phyloP scores from a whole-genome alignment of 2,888 invertebrate genomes.

The Pseudococcus longispinus region DNA sequence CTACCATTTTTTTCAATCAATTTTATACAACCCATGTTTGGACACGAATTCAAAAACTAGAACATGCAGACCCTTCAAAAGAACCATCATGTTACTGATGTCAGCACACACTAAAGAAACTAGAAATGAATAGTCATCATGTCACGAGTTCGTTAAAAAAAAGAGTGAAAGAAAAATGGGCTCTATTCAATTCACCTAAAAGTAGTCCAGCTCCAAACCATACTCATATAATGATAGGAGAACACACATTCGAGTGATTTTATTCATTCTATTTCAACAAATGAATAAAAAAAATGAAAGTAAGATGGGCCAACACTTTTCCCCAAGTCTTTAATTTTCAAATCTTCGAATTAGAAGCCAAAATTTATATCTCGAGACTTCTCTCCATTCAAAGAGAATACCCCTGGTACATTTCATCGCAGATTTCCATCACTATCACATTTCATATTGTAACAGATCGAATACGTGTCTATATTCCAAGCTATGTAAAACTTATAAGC shows the following conservation, averaged over 20 bases:
- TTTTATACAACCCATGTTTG: not conserved
- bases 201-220: not conserved
- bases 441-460: not conserved
- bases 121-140: not conserved
- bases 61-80: not conserved
- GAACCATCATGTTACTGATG: not conserved
- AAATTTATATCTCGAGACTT: not conserved
- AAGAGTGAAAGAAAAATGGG: not conserved
- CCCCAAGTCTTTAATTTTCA: not conserved
- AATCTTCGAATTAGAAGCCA: not conserved
- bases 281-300: not conserved
- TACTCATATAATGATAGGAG: not conserved
- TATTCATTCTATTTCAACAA: not conserved
- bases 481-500: too few species aligned
- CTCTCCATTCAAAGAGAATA: not conserved
- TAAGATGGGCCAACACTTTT: not conserved
- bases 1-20: not conserved
- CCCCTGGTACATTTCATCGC: not conserved
- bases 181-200: not conserved
- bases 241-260: not conserved
- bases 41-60: not conserved
- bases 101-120: not conserved
- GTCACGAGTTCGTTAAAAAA: conserved; percentile 1
- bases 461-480: not conserved
- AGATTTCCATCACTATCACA: not conserved